Base-by-base conservation (phyloP, 2,797 vertebrate genomes). In the Tapirus indicus region DNA sequence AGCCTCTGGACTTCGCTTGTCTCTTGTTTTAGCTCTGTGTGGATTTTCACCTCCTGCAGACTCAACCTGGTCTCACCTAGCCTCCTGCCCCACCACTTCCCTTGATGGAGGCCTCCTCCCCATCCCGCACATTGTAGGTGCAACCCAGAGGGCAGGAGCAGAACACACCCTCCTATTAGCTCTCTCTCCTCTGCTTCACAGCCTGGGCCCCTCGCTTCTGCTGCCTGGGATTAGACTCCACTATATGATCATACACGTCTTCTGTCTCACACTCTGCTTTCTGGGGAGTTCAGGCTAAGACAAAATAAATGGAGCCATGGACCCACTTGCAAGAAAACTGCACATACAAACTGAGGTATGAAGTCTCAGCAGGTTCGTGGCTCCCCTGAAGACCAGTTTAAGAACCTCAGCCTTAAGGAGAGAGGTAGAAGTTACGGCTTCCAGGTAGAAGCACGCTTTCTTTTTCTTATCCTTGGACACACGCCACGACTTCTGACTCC, bases 341-440 rank as follows among this genome's bases (percentile, higher is more conserved):
- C 11, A 6, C 38, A 38, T 20, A 83, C 29, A 47, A 47, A 54
- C 69, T 11, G 21, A 23, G 25, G 38, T 52, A 5, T 2, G 56
- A 54, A 0, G 1, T 54, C 9, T 64, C 44, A 3, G 4, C 1
- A 2, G 54, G n/a, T n/a, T 52, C 41, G 5, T 9, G 62, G 32
- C 21, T 62, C 54, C 71, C 47, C 5, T 52, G n/a, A 25, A 29
- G 35, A 44, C 6, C 44, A 52, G 41, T 27, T 17, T 64, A 25
- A 64, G 52, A 92, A 72, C 23, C 56, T 80, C 27, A 60, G 20
- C n/a, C 27, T 49, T 25, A 32, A 29, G 21, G 8, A 78, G 27
- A 58, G 23, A 56, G 62, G 62, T 29, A 52, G 18, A 32, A 56
- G n/a, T 35, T 64, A 54, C 1, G 6, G 25, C 47, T 64, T 52